Conservation (phyloP, 2,797 vertebrate species). For the Sebastolobus altivelis region DNA sequence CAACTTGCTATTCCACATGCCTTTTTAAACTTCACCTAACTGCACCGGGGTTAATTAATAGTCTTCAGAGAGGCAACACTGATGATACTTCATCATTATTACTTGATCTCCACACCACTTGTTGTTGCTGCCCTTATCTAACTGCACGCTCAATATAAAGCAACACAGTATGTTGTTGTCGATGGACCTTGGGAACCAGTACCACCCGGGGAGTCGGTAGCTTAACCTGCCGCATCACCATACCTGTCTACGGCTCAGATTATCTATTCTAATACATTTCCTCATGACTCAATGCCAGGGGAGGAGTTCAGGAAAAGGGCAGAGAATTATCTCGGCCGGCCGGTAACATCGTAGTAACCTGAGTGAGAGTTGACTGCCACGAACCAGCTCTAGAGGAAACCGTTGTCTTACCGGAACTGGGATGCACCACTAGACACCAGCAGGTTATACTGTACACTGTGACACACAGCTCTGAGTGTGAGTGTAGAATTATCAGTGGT, state of each 20-base stretch:
- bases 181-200: constrained; percentile 30
- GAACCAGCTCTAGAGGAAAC: constrained; percentile 12
- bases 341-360: constrained; percentile 33
- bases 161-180: constrained; percentile 30
- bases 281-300: constrained; percentile 45
- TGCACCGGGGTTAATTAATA: background rate
- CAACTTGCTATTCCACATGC: background rate
- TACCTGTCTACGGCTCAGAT: constrained; percentile 54
- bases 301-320: constrained; percentile 62
- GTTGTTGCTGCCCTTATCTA: constrained; percentile 26
- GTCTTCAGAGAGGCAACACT: background rate
- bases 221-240: constrained; percentile 58
- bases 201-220: constrained; percentile 47
- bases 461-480: background rate
- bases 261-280: constrained; percentile 63
- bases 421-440: constrained; percentile 4
- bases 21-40: constrained; percentile 36
- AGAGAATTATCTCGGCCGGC: constrained; percentile 62
- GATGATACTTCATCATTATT: constrained; percentile 6
- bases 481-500: constrained; percentile 12
- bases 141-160: constrained; percentile 27
- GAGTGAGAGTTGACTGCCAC: constrained; percentile 2
- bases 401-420: constrained; percentile 7
- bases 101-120: constrained; percentile 21
- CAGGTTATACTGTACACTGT: constrained; percentile 5